These are phyloP conservation scores for Liolophura sinensis DNA, from an alignment of 1,140 invertebrate genomes.

Conservation along the genomic window DNA sequence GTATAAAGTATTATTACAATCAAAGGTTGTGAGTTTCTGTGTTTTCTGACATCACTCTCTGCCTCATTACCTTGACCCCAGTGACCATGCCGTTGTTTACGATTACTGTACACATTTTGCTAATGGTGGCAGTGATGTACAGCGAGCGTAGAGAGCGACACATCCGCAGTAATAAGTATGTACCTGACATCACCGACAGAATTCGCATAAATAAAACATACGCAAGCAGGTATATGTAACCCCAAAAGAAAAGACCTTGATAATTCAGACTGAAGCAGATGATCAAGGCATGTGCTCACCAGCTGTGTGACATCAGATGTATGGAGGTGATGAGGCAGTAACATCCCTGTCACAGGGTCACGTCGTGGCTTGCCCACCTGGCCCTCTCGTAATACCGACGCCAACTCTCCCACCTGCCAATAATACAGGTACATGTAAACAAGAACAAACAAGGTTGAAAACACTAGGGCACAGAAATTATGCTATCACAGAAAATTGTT, in stretches of 20 bases:
- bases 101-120: too few species aligned
- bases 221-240: too few species aligned
- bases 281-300: conserved; percentile 17
- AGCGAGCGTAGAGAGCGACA: too few species aligned
- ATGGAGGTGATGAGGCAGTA: conserved; percentile 35
- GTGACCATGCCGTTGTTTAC: too few species aligned
- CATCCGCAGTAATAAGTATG: not conserved
- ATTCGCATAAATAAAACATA: too few species aligned
- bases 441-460: too few species aligned
- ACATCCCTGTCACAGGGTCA: conserved; percentile 37
- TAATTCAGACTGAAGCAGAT: not conserved
- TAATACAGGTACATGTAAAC: not conserved
- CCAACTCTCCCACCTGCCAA: conserved; percentile 39
- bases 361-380: conserved; percentile 41
- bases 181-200: too few species aligned
- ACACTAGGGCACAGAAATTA: too few species aligned
- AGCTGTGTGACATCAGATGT: conserved; percentile 40
- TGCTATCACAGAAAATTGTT: too few species aligned
- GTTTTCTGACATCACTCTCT: too few species aligned
- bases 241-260: not conserved
- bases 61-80: too few species aligned
- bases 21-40: not conserved
- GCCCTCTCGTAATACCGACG: conserved; percentile 32
- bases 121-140: too few species aligned
- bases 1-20: not conserved